phyloP scores from a whole-genome alignment of 2,888 invertebrate species.

The Troides oblongomaculatus region DNA sequence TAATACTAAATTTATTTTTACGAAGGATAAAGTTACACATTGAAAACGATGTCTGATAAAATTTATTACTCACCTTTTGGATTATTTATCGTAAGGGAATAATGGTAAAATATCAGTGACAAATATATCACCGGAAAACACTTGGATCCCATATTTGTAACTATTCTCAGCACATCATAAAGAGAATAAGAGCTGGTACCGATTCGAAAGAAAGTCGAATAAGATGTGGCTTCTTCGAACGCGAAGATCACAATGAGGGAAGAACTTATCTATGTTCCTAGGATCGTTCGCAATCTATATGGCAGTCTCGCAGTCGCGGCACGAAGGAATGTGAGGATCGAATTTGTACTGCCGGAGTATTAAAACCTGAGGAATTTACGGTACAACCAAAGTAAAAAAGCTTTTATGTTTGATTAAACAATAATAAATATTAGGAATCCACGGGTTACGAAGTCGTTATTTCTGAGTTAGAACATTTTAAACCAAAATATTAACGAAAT shows the following conservation, averaged over 20 bases:
- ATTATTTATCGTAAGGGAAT: slow-evolving; percentile 47
- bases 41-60: neutral
- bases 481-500: no score
- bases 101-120: slow-evolving; percentile 50
- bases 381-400: slow-evolving; percentile 14
- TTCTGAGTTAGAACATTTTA: no score
- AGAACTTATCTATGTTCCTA: slow-evolving; percentile 15
- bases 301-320: slow-evolving; percentile 7
- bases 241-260: slow-evolving; percentile 40
- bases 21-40: neutral
- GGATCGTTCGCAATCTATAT: slow-evolving; percentile 10
- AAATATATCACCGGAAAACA: slow-evolving; percentile 46
- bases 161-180: slow-evolving; percentile 11
- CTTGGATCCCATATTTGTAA: slow-evolving; percentile 47
- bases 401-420: neutral
- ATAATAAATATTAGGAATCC: no score
- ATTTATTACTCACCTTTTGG: slow-evolving; percentile 47
- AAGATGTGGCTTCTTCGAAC: slow-evolving; percentile 32
- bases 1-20: neutral
- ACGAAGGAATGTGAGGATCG: slow-evolving; percentile 23
- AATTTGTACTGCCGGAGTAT: slow-evolving; percentile 17
- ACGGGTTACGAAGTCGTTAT: no score
- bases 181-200: neutral
- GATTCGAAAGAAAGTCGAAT: neutral
- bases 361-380: slow-evolving; percentile 14